Percentiles rank a stretch among this genome's conserved stretches.
These are phyloP conservation scores for Gyrodactylus bullatarudis DNA, from an alignment of 1,140 invertebrate species.

Conservation along the genomic window DNA sequence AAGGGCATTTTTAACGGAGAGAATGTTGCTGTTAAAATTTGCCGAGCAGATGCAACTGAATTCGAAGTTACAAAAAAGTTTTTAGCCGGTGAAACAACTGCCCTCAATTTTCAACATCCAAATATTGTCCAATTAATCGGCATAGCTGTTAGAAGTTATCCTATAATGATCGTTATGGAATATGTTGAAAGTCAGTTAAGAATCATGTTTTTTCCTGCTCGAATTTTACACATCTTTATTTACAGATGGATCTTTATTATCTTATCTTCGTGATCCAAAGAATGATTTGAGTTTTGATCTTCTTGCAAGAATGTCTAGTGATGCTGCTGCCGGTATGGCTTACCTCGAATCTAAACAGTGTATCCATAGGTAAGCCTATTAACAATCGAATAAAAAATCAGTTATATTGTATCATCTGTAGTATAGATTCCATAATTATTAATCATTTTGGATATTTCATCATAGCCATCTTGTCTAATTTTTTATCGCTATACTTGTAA, in stretches of 20 bases:
- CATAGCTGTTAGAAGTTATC: constrained; percentile 80
- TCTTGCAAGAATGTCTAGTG: constrained; percentile 53
- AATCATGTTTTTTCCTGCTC: background rate
- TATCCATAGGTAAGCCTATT: constrained; percentile 33
- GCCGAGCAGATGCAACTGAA: constrained; percentile 48
- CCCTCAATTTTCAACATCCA: constrained; percentile 72
- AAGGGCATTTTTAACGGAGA: constrained; percentile 46
- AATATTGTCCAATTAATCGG: constrained; percentile 57
- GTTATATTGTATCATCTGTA: no score
- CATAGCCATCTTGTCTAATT: no score
- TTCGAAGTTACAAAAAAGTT: constrained; percentile 68
- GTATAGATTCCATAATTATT: no score
- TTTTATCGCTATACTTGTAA: no score
- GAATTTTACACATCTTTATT: constrained; percentile 8
- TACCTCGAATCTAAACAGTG: constrained; percentile 81
- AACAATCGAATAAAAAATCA: background rate
- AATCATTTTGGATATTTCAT: no score
- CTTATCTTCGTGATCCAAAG: constrained; percentile 44
- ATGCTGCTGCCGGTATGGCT: constrained; percentile 66
- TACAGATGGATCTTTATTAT: constrained; percentile 52
- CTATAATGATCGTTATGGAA: constrained; percentile 97
- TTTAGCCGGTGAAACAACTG: constrained; percentile 59
- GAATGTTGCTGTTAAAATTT: constrained; percentile 69
- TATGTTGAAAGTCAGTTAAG: constrained; percentile 40
- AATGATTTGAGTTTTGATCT: constrained; percentile 25